phyloP scores from a whole-genome alignment of 2,113 vertebrate genomes.

The Dolichallabes microphthalmus region DNA sequence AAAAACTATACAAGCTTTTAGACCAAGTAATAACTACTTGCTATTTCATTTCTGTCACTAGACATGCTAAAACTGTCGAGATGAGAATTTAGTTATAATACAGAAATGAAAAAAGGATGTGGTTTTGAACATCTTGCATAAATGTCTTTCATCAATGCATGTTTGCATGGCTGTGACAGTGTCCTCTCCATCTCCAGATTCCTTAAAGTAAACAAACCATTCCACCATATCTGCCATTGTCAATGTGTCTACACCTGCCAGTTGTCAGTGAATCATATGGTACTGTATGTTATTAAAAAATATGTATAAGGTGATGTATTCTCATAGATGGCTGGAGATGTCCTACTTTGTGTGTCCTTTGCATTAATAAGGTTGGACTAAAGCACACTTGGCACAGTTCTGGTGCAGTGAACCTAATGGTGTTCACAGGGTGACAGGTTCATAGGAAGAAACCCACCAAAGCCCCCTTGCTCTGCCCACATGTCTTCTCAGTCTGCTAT shows the following conservation, averaged over 20 bases:
- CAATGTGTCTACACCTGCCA: not conserved
- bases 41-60: not conserved
- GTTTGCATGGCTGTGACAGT: constrained; percentile 13
- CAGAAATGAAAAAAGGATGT: not conserved
- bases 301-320: not conserved
- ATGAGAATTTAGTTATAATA: not conserved
- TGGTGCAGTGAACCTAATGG: constrained; percentile 49
- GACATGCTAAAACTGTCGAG: not conserved
- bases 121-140: not conserved
- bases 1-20: not conserved
- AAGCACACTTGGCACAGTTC: constrained; percentile 37
- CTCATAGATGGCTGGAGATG: constrained; percentile 24
- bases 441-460: constrained; percentile 31
- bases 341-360: constrained; percentile 27
- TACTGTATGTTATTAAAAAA: constrained; percentile 37
- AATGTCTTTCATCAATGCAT: constrained; percentile 18
- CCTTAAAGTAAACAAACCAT: constrained; percentile 21
- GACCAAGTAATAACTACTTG: not conserved
- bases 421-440: constrained; percentile 45
- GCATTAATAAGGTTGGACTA: constrained; percentile 44
- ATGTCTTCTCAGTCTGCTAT: constrained; percentile 40
- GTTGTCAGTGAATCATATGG: constrained; percentile 33
- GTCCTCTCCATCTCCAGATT: not conserved
- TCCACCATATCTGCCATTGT: constrained; percentile 17
- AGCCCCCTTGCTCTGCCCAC: constrained; percentile 47